A percentile compares a stretch with the other conserved stretches of the same genome.
phyloP scores from a whole-genome alignment of 2,797 vertebrate species.

The Oreochromis grahami region DNA sequence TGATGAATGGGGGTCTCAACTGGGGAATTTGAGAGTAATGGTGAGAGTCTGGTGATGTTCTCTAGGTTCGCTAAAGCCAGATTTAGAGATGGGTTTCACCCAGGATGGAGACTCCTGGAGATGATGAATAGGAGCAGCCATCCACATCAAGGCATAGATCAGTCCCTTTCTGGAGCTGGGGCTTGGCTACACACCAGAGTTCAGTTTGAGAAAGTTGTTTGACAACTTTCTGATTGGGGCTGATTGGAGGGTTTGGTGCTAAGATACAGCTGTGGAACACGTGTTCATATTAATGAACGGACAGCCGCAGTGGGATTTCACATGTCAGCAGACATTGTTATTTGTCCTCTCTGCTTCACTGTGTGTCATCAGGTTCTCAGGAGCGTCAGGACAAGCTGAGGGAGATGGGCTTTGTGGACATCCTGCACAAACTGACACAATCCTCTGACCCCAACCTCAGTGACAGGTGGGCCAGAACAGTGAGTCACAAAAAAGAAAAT shows the following conservation, averaged over 20 bases:
- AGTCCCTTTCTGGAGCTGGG: not conserved
- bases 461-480: slow-evolving; percentile 83
- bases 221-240: no score
- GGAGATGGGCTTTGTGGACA: slow-evolving; percentile 97
- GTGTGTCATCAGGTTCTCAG: slow-evolving; percentile 83
- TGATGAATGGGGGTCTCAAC: not conserved
- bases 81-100: not conserved
- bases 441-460: slow-evolving; percentile 92
- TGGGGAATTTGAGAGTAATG: not conserved
- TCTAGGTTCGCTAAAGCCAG: not conserved
- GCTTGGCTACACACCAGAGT: not conserved
- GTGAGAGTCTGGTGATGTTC: not conserved
- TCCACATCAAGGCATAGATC: not conserved
- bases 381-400: slow-evolving; percentile 96
- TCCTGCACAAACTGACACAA: slow-evolving; percentile 95
- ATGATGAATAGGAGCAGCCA: not conserved
- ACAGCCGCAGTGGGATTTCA: not conserved
- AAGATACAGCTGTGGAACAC: not conserved
- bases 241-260: not conserved
- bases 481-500: not conserved
- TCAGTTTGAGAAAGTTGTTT: not conserved
- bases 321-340: not conserved
- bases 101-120: not conserved
- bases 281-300: not conserved
- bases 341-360: not conserved